These are phyloP conservation scores for Polietes domitor DNA, from an alignment of 2,888 invertebrate species.

Conservation along the genomic window DNA sequence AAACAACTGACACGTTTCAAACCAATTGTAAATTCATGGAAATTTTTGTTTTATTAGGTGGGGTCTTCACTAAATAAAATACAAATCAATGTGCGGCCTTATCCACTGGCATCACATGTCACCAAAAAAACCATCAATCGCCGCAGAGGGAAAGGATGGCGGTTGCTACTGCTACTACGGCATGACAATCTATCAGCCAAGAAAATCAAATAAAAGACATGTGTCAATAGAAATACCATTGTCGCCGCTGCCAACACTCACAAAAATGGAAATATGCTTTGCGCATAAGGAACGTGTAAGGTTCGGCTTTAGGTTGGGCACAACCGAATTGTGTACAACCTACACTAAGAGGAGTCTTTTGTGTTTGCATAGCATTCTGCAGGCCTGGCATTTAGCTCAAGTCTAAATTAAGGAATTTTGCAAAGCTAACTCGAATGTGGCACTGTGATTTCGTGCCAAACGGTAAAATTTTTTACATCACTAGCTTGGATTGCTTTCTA, in stretches of 20 bases:
- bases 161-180: background rate
- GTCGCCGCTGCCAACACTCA: background rate
- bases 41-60: background rate
- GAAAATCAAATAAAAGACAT: background rate
- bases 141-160: background rate
- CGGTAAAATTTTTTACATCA: no score
- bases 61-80: background rate
- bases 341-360: no score
- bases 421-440: no score
- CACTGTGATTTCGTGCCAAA: no score
- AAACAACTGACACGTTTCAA: background rate
- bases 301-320: no score
- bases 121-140: background rate
- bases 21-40: background rate
- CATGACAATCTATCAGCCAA: conserved; percentile 1
- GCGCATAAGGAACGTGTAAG: no score
- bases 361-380: no score
- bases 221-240: background rate
- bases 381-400: no score
- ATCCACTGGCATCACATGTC: background rate
- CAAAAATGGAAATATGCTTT: background rate
- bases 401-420: no score
- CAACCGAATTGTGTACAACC: no score
- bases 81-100: background rate
- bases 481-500: no score